Evolutionary conservation across 1,140 invertebrate genomes (phyloP).

Genomic region (Nixonia krombeini): DNA sequence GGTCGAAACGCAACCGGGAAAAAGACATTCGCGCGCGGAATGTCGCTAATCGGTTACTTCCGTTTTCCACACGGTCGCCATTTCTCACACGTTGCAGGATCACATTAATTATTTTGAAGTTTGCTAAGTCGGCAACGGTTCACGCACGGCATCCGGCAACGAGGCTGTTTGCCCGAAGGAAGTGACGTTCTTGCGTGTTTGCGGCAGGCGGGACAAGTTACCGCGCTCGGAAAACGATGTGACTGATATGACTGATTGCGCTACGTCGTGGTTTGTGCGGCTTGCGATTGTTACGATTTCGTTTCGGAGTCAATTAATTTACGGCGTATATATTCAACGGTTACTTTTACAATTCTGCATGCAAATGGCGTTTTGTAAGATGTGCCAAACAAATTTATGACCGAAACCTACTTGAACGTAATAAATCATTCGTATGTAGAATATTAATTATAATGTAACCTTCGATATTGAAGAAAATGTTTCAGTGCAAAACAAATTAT

Average conservation of each 20-base stretch:
- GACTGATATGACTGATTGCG: conserved; percentile 18
- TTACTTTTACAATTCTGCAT: too few species aligned
- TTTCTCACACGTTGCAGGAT: conserved; percentile 15
- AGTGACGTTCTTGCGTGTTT: conserved; percentile 6
- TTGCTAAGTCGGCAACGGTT: background rate
- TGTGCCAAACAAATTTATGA: too few species aligned
- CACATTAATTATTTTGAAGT: conserved; percentile 14
- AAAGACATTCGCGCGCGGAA: conserved; percentile 15
- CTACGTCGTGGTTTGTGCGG: conserved; percentile 1
- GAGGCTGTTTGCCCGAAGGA: conserved; percentile 8
- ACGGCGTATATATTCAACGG: too few species aligned
- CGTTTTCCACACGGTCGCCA: conserved; percentile 9
- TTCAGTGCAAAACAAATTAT: too few species aligned
- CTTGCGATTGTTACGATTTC: background rate
- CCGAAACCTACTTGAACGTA: too few species aligned
- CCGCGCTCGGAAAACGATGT: too few species aligned
- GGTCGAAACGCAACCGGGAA: conserved; percentile 4
- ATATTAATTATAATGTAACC: too few species aligned
- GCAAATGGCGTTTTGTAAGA: too few species aligned
- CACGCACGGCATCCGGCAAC: background rate
- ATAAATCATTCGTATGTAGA: too few species aligned
- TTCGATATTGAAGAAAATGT: too few species aligned
- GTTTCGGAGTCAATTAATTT: too few species aligned
- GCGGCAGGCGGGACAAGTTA: conserved; percentile 12
- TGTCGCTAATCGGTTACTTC: conserved; percentile 22